phyloP scores from a whole-genome alignment of 2,797 vertebrate genomes.

The Epinephelus coioides region DNA sequence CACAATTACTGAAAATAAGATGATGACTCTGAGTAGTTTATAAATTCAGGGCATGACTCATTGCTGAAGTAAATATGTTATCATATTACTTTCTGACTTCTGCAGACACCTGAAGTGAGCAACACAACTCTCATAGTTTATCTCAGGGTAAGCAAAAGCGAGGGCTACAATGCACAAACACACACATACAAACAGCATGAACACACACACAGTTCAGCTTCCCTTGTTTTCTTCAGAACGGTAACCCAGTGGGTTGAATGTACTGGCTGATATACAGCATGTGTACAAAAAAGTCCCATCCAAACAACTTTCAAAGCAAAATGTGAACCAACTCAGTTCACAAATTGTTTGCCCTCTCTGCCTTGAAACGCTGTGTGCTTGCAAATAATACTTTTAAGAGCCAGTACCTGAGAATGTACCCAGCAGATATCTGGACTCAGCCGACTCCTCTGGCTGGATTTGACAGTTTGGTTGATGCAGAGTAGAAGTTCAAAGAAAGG shows the following conservation, averaged over 20 bases:
- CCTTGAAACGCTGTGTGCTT: slow-evolving; percentile 49
- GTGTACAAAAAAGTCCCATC: slow-evolving; percentile 55
- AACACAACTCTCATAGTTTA: slow-evolving; percentile 28
- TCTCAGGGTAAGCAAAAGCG: slow-evolving; percentile 25
- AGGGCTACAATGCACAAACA: slow-evolving; percentile 10
- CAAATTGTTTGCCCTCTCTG: slow-evolving; percentile 64
- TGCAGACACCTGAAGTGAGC: slow-evolving; percentile 33
- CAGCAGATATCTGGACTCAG: slow-evolving; percentile 33
- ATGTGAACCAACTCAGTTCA: slow-evolving; percentile 63
- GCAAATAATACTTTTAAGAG: slow-evolving; percentile 51
- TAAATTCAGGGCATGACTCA: slow-evolving; percentile 4
- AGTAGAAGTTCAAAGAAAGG: background rate
- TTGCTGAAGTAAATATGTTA: slow-evolving; percentile 17
- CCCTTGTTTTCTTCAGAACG: slow-evolving; percentile 51
- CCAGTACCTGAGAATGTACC: slow-evolving; percentile 35
- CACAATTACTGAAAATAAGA: background rate
- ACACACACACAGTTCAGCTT: slow-evolving; percentile 36
- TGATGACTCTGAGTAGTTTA: background rate
- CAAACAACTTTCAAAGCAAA: slow-evolving; percentile 57
- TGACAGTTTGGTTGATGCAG: slow-evolving; percentile 14
- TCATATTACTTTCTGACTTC: slow-evolving; percentile 1
- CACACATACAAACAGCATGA: slow-evolving; percentile 14
- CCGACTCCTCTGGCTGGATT: slow-evolving; percentile 25
- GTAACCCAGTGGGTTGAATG: slow-evolving; percentile 41
- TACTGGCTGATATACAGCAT: slow-evolving; percentile 41